A percentile compares a stretch with the other conserved stretches of the same genome.
Conservation (phyloP, 1,140 invertebrate species). For the Dreissena rostriformis region DNA sequence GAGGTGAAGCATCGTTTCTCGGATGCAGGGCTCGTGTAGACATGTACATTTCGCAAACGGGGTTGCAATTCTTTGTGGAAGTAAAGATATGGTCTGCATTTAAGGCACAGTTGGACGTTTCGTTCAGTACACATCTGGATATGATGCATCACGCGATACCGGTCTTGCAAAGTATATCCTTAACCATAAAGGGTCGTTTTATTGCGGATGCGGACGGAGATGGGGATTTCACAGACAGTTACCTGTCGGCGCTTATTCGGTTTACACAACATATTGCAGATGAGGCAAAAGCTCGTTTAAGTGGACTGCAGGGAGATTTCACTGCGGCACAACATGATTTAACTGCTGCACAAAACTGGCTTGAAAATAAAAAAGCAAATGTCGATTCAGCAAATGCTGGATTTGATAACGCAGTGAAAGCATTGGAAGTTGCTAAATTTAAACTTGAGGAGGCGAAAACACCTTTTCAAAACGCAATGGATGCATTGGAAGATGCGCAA, state of each 20-base stretch:
- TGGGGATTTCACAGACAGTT: constrained; percentile 22
- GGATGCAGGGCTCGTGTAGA: constrained; percentile 22
- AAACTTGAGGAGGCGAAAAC: constrained; percentile 42
- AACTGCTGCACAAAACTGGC: constrained; percentile 39
- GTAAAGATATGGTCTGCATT: constrained; percentile 42
- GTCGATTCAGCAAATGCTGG: constrained; percentile 16
- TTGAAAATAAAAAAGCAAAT: constrained; percentile 27
- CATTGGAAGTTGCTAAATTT: constrained; percentile 28
- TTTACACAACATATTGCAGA: constrained; percentile 17
- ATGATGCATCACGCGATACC: too few relatives aligned
- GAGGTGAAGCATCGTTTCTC: not conserved
- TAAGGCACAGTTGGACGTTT: constrained; percentile 20
- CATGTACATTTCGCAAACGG: not conserved
- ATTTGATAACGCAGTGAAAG: constrained; percentile 28
- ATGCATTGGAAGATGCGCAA: constrained; percentile 35
- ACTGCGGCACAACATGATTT: constrained; percentile 17
- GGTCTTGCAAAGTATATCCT: too few relatives aligned
- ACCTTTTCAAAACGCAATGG: constrained; percentile 32
- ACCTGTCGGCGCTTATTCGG: constrained; percentile 9
- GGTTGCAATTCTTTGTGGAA: constrained; percentile 33
- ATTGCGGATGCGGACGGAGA: constrained; percentile 24
- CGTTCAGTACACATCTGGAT: not conserved
- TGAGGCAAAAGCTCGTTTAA: constrained; percentile 22
- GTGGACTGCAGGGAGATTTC: not conserved
- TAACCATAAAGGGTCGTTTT: constrained; percentile 10